phyloP scores from a whole-genome alignment of 2,113 vertebrate genomes.

The Tringa solitaria region DNA sequence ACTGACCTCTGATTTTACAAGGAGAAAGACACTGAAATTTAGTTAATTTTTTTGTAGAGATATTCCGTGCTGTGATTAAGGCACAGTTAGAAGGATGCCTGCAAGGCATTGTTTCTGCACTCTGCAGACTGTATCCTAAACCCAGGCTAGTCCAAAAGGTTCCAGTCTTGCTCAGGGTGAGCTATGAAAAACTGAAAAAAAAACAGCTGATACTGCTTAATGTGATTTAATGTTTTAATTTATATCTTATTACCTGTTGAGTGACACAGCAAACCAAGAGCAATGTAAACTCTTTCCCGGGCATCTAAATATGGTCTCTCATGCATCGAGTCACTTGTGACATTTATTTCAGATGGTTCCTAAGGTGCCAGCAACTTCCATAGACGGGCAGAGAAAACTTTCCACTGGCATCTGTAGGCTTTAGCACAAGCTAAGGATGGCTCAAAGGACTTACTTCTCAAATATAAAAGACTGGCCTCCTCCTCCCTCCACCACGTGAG shows the following conservation, averaged over 20 bases:
- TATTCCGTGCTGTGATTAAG: neutral
- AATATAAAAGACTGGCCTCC: neutral
- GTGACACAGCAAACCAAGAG: neutral
- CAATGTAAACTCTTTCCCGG: neutral
- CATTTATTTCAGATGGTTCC: neutral
- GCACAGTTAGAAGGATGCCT: neutral
- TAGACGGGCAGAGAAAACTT: neutral
- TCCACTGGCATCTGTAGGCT: slow-evolving; percentile 24
- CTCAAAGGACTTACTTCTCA: neutral
- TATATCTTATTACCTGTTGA: neutral
- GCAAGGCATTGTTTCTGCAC: neutral
- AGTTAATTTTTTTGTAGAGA: neutral
- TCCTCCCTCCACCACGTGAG: neutral
- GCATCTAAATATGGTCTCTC: neutral
- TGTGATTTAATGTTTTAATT: neutral
- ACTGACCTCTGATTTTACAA: neutral
- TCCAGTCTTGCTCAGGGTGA: neutral
- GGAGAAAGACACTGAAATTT: neutral
- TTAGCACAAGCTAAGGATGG: neutral
- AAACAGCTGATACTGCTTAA: too few species aligned
- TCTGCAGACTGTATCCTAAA: neutral
- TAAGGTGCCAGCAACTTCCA: slow-evolving; percentile 8
- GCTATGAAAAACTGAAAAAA: neutral
- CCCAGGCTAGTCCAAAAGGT: neutral
- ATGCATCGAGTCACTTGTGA: neutral